These are phyloP conservation scores for Oryzias melastigma DNA, from an alignment of 2,113 vertebrate species.

Conservation along the genomic window DNA sequence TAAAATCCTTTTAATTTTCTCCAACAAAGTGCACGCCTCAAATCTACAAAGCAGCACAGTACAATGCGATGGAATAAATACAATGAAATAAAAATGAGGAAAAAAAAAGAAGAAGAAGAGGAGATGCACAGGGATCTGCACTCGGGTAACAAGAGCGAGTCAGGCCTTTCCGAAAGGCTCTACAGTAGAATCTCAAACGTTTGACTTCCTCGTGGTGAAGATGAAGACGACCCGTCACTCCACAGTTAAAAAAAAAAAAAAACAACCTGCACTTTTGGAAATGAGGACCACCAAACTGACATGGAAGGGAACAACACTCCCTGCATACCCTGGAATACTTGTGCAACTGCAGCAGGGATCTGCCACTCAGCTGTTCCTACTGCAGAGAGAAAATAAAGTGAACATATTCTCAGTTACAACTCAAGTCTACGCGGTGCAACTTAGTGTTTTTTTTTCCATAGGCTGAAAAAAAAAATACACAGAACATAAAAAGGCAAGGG, in stretches of 20 bases:
- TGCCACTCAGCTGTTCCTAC: conserved; percentile 40
- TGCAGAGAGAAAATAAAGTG: conserved; percentile 70
- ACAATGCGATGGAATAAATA: conserved; percentile 91
- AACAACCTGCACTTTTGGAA: conserved; percentile 42
- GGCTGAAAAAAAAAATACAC: conserved; percentile 56
- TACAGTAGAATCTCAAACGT: conserved; percentile 11
- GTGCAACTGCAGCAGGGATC: conserved; percentile 65
- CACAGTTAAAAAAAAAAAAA: conserved; percentile 34
- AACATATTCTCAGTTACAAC: conserved; percentile 67
- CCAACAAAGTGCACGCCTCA: conserved; percentile 85
- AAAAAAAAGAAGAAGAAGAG: conserved; percentile 57
- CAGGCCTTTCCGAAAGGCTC: conserved; percentile 46
- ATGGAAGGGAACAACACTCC: conserved; percentile 61
- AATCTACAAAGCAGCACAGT: conserved; percentile 89
- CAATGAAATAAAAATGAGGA: conserved; percentile 81
- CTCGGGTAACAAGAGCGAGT: conserved; percentile 55
- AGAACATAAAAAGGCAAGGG: conserved; percentile 65
- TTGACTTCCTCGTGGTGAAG: conserved; percentile 23
- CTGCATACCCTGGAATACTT: conserved; percentile 69
- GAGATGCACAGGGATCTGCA: conserved; percentile 74
- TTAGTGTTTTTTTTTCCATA: conserved; percentile 55
- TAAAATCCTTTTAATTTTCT: conserved; percentile 81
- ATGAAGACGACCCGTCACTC: conserved; percentile 25
- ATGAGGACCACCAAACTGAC: conserved; percentile 58
- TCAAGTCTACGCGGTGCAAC: conserved; percentile 63